These are phyloP conservation scores for Limonius californicus DNA, from an alignment of 1,140 invertebrate genomes.

Conservation along the genomic window DNA sequence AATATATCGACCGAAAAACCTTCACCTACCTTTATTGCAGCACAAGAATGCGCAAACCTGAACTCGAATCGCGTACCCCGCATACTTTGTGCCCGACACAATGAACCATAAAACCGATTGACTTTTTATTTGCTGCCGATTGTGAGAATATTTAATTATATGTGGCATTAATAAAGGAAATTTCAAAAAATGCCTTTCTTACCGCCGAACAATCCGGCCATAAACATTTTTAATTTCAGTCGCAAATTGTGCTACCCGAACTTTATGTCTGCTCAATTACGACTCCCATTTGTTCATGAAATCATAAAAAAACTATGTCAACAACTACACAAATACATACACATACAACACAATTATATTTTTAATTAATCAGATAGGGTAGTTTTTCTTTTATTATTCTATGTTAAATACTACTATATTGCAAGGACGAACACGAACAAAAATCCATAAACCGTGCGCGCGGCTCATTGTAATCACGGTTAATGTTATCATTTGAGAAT, in stretches of 20 bases:
- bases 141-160: slow-evolving; percentile 7
- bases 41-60: slow-evolving; percentile 2
- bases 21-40: slow-evolving; percentile 5
- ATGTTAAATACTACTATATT: too few relatives aligned
- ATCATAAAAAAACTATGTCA: too few relatives aligned
- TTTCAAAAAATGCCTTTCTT: not conserved
- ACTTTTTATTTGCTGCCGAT: slow-evolving; percentile 5
- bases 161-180: not conserved
- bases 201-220: not conserved
- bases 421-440: too few relatives aligned
- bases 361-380: too few relatives aligned
- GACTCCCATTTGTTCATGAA: too few relatives aligned
- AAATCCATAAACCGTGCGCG: too few relatives aligned
- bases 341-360: too few relatives aligned
- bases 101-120: slow-evolving; percentile 3
- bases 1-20: slow-evolving; percentile 6
- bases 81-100: not conserved
- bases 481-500: too few relatives aligned
- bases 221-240: not conserved
- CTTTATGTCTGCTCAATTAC: too few relatives aligned
- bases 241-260: not conserved
- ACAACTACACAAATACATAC: too few relatives aligned
- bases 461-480: too few relatives aligned
- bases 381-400: too few relatives aligned
- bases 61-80: slow-evolving; percentile 1